phyloP scores from a whole-genome alignment of 92 coral and sea anemone species.

The Chrysogorgia sp. region DNA sequence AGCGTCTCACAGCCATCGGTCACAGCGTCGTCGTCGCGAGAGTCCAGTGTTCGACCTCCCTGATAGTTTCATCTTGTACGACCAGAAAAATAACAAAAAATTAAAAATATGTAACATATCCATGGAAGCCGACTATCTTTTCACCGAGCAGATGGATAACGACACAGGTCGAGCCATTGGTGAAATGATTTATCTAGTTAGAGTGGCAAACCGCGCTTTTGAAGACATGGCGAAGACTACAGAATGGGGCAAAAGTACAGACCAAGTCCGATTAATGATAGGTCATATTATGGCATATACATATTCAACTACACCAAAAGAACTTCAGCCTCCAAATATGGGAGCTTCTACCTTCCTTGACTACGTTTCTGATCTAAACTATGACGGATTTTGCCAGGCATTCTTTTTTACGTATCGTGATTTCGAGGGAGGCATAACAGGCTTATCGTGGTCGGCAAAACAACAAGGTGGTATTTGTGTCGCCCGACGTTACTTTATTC shows the following conservation, averaged over 20 bases:
- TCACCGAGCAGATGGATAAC: constrained; percentile 15
- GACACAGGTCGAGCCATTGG: constrained; percentile 37
- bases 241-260: constrained; percentile 3
- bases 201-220: constrained; percentile 20
- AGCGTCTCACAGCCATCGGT: background rate
- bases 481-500: constrained; percentile 18
- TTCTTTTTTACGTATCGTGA: constrained; percentile 93
- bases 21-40: constrained; percentile 27
- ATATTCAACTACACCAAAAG: constrained; percentile 10
- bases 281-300: constrained; percentile 30
- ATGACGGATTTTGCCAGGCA: constrained; percentile 79
- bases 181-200: constrained; percentile 31
- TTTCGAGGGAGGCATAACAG: constrained; percentile 93
- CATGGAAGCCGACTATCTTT: constrained; percentile 28
- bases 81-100: background rate
- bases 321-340: constrained; percentile 58
- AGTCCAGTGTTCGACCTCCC: constrained; percentile 16
- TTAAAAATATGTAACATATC: constrained; percentile 28
- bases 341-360: constrained; percentile 88
- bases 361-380: constrained; percentile 67
- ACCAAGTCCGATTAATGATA: constrained; percentile 28
- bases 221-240: constrained; percentile 14
- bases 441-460: constrained; percentile 87
- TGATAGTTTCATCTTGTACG: constrained; percentile 17
- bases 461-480: constrained; percentile 84